Base-by-base conservation (phyloP, 2,888 invertebrate genomes). In the Boloria euphrosyne region DNA sequence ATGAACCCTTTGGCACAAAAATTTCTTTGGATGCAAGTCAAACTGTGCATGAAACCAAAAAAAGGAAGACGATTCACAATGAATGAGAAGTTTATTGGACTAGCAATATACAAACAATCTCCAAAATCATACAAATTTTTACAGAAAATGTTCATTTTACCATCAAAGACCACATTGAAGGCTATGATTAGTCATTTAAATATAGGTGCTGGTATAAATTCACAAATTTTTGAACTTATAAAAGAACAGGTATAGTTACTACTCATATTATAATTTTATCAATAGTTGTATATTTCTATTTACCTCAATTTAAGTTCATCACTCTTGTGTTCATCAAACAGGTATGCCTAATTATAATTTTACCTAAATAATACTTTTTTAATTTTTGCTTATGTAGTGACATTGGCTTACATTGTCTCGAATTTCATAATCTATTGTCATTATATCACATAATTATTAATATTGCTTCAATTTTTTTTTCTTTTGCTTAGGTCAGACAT, bases 181-280 rank as follows among this genome's bases (percentile, higher is more conserved):
- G 14, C 10, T 13, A 44, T 44, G 44, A 44, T 44, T n/a, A 22
- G 18, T 59, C 17, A 27, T 62, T 62, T 51, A 54, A 66, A 49
- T 17, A 43, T 17, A 55, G 16, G 43, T 22, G 14, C 46, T 63
- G 69, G 64, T 50, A 62, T 52, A 17, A 49, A 10, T 57, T 49
- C n/a, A 61, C 71, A 55, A 75, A 70, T 64, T 13, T 69, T 0
- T 75, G 73, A 44, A 44, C 13, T 14, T 44, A 44, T 44, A 44
- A 44, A 44, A 44, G 13, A 44, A 14, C 13, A 44, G 44, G 44
- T 44, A 44, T 44, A 14, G 10, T 44, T 44, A 44, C 10, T 44
- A 44, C 10, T 44, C 10, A 44, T 44, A 13, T 10, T 44, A 44
- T 44, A 44, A 44, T 44, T 44, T 44, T 44, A 13, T 3, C 14